Evolutionary conservation across 2,113 vertebrate genomes (phyloP).

Genomic region (Sprattus sprattus): DNA sequence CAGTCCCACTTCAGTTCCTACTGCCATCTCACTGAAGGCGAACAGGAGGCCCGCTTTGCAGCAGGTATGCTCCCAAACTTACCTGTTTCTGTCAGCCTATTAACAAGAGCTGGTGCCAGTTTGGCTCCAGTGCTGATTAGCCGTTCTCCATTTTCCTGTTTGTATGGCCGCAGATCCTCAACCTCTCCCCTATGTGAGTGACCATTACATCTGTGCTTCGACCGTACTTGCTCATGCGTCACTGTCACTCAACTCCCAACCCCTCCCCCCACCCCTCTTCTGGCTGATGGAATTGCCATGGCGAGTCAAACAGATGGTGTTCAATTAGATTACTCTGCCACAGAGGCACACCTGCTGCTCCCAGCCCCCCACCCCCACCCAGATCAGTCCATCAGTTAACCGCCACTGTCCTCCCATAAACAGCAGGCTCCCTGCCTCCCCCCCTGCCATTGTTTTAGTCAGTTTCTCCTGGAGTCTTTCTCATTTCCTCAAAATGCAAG

Average conservation of each 20-base stretch:
- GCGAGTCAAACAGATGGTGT: conserved; percentile 64
- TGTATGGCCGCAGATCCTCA: neutral
- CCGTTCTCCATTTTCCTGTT: neutral
- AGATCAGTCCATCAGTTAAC: neutral
- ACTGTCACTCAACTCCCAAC: conserved; percentile 18
- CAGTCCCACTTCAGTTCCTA: conserved; percentile 93
- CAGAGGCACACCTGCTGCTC: conserved; percentile 41
- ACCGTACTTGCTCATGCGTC: neutral
- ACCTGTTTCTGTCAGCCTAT: neutral
- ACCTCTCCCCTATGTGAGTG: neutral
- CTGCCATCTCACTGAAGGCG: conserved; percentile 90
- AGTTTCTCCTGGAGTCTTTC: neutral
- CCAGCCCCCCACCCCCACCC: neutral
- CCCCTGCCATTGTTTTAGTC: neutral
- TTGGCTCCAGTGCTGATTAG: neutral
- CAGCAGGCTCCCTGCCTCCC: neutral
- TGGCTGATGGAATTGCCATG: conserved; percentile 47
- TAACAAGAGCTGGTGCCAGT: neutral
- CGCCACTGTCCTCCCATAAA: neutral
- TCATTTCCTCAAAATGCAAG: neutral
- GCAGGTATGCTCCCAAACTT: conserved; percentile 73
- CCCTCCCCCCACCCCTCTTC: conserved; percentile 39
- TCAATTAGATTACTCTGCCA: conserved; percentile 62
- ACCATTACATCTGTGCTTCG: neutral
- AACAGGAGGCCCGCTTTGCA: conserved; percentile 95